Conservation (phyloP, 2,888 invertebrate genomes). For the Frankliniella intonsa region DNA sequence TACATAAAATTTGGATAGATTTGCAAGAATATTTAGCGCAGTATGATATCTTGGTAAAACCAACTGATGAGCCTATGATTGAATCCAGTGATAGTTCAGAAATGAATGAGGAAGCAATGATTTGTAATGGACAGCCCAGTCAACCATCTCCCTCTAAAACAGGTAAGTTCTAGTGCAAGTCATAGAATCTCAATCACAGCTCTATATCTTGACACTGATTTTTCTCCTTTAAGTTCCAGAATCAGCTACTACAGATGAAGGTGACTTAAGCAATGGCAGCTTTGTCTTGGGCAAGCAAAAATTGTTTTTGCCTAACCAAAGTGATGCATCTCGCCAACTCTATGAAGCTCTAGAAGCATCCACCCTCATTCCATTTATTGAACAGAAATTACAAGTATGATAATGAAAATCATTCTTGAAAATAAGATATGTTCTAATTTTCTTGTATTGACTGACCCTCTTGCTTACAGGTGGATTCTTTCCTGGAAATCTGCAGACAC, state of each 20-base stretch:
- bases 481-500: constrained; percentile 44
- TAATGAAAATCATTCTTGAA: background rate
- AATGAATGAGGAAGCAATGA: background rate
- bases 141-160: background rate
- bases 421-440: background rate
- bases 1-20: constrained; percentile 36
- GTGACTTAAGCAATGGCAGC: too few species aligned
- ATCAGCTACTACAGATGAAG: too few species aligned
- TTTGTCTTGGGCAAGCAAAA: background rate
- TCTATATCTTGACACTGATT: background rate
- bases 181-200: background rate
- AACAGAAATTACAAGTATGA: constrained; percentile 33
- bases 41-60: background rate
- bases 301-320: background rate
- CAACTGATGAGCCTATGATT: background rate
- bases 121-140: background rate
- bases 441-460: background rate
- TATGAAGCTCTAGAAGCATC: constrained; percentile 35
- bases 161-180: background rate
- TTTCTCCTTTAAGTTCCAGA: background rate
- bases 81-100: background rate
- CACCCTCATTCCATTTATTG: constrained; percentile 36
- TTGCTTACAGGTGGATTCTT: constrained; percentile 40
- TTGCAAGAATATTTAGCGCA: constrained; percentile 27
- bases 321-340: constrained; percentile 27